These are phyloP conservation scores for Cephus cinctus DNA, from an alignment of 1,140 invertebrate genomes.

Conservation along the genomic window DNA sequence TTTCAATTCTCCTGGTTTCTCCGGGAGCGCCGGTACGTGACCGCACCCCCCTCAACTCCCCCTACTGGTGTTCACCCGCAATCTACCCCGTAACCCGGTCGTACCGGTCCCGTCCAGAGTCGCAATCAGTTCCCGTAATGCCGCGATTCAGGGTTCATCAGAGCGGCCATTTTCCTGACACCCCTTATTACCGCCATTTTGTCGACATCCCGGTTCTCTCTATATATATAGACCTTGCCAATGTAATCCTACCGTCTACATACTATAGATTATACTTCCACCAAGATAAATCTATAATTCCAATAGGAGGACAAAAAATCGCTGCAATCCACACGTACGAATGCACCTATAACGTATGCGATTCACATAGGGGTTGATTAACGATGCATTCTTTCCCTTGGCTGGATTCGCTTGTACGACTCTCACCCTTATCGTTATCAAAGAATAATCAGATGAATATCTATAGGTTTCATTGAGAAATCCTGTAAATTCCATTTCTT, in stretches of 20 bases:
- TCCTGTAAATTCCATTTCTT: too few relatives aligned
- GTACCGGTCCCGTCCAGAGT: constrained; percentile 16
- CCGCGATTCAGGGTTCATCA: constrained; percentile 51
- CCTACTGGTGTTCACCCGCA: neutral
- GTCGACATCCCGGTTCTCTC: constrained; percentile 27
- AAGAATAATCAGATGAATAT: too few relatives aligned
- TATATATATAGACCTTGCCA: neutral
- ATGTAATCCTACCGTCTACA: too few relatives aligned
- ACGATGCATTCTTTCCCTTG: too few relatives aligned
- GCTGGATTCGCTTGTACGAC: too few relatives aligned
- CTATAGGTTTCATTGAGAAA: too few relatives aligned
- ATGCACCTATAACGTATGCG: too few relatives aligned
- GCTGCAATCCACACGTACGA: too few relatives aligned
- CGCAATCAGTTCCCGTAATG: constrained; percentile 49
- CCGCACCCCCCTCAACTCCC: constrained; percentile 16
- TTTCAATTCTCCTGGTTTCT: constrained; percentile 30
- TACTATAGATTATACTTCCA: too few relatives aligned
- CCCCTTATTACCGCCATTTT: constrained; percentile 50
- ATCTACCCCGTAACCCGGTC: neutral
- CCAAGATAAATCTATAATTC: constrained; percentile 21
- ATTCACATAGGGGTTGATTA: too few relatives aligned
- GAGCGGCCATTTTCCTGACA: constrained; percentile 48
- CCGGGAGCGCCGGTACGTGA: constrained; percentile 37
- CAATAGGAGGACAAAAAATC: too few relatives aligned
- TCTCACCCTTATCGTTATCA: too few relatives aligned